These are phyloP conservation scores for Eumerus sabulonum DNA, from an alignment of 2,888 invertebrate genomes.

Conservation along the genomic window DNA sequence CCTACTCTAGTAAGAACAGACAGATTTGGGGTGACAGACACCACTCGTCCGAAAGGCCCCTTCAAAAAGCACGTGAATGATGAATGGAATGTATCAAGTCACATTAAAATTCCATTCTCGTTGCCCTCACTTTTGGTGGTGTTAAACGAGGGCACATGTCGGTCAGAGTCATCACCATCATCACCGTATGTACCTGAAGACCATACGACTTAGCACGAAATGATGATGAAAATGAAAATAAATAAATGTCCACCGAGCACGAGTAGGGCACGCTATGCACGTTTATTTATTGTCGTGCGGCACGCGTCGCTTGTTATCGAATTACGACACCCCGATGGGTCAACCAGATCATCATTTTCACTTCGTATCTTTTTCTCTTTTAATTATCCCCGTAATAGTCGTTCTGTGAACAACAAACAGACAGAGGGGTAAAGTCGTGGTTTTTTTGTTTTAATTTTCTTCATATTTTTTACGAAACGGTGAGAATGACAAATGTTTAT, in stretches of 20 bases:
- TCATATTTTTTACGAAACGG: conserved; percentile 20
- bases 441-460: not conserved
- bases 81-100: conserved; percentile 31
- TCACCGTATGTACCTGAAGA: not conserved
- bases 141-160: conserved; percentile 67
- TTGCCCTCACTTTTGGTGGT: conserved; percentile 45
- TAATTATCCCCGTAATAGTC: not conserved
- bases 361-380: not conserved
- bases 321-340: conserved; percentile 62
- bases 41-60: too few relatives aligned
- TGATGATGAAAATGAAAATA: conserved; percentile 39
- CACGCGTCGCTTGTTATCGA: conserved; percentile 67
- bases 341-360: conserved; percentile 51
- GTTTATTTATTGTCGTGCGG: conserved; percentile 60
- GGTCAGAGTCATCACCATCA: conserved; percentile 44
- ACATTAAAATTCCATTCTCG: conserved; percentile 61
- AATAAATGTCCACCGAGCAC: conserved; percentile 53
- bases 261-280: conserved; percentile 52
- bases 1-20: too few relatives aligned
- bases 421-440: too few relatives aligned
- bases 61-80: too few relatives aligned
- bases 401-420: too few relatives aligned
- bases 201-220: too few relatives aligned
- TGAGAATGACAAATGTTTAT: conserved; percentile 58
- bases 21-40: too few relatives aligned